Conservation (phyloP, 1,140 invertebrate species). For the Vanessa tameamea region DNA sequence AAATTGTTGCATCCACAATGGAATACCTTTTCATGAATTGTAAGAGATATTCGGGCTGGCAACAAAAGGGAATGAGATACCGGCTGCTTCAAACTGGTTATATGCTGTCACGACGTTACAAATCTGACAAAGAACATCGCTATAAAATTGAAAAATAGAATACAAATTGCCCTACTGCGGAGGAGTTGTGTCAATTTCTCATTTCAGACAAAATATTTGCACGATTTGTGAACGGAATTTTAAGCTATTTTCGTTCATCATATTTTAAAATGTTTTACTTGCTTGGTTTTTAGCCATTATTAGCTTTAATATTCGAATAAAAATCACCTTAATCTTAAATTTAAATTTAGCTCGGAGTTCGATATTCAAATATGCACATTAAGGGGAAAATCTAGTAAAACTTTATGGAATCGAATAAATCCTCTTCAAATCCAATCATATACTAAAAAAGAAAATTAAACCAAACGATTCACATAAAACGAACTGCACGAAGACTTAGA, state of each 20-base stretch:
- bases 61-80: slow-evolving; percentile 23
- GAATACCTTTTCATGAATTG: slow-evolving; percentile 20
- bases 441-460: background rate
- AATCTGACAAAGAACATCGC: slow-evolving; percentile 4
- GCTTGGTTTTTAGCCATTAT: too few species aligned
- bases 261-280: background rate
- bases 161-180: background rate
- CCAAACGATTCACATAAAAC: background rate
- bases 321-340: too few species aligned
- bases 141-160: slow-evolving; percentile 4
- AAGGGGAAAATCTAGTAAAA: background rate
- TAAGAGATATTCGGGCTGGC: slow-evolving; percentile 18
- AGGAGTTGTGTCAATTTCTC: background rate
- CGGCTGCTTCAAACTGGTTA: slow-evolving; percentile 11
- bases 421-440: background rate
- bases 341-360: too few species aligned
- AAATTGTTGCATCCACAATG: slow-evolving; percentile 32
- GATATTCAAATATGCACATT: background rate
- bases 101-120: slow-evolving; percentile 4
- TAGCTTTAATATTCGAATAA: too few species aligned
- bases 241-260: background rate
- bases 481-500: slow-evolving; percentile 1
- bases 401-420: background rate
- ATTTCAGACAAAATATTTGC: background rate
- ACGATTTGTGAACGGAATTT: background rate